Conservation (phyloP, 2,797 vertebrate species). For the Choloepus didactylus region DNA sequence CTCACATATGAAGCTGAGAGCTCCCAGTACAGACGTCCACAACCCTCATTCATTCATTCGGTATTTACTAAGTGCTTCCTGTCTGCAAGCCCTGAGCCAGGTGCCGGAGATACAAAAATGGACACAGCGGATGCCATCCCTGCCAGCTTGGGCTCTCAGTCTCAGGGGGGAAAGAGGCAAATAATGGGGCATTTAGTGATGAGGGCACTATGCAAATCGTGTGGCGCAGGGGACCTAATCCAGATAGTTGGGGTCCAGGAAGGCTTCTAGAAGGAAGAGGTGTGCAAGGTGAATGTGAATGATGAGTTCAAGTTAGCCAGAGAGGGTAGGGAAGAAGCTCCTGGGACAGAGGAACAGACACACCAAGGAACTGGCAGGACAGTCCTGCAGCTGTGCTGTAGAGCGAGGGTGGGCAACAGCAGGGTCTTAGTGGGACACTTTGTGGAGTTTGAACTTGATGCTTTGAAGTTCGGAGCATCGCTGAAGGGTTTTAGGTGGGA, state of each 20-base stretch:
- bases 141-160: background rate
- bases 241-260: background rate
- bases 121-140: background rate
- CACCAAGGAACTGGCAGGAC: too few species aligned
- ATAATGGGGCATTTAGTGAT: background rate
- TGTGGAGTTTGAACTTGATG: background rate
- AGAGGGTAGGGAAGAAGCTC: background rate
- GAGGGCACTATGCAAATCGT: background rate
- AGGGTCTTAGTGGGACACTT: background rate
- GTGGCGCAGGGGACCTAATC: background rate
- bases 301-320: background rate
- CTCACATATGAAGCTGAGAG: background rate
- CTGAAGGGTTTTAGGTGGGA: background rate
- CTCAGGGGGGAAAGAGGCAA: background rate
- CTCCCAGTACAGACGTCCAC: background rate
- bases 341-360: background rate
- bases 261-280: background rate
- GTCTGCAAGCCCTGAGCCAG: background rate
- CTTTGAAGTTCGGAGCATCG: background rate
- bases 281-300: background rate
- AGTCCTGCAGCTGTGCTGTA: background rate
- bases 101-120: background rate
- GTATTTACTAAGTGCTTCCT: slow-evolving; percentile 2
- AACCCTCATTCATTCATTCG: background rate
- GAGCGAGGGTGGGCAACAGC: background rate